Base-by-base conservation (phyloP, 1,140 invertebrate genomes). In the Paraescarpia echinospica region DNA sequence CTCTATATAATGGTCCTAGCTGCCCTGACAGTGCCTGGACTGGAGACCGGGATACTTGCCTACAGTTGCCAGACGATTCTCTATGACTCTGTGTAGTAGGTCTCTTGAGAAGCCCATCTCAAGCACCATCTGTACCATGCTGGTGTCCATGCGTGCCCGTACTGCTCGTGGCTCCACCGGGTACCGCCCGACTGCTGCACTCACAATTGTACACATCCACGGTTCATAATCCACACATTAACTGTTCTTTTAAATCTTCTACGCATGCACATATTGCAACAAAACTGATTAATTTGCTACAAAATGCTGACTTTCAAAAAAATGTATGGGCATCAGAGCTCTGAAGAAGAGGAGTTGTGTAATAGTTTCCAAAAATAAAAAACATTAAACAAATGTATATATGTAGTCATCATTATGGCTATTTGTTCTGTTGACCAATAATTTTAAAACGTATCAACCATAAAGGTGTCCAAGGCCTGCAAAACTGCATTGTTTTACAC, bases 61-160 rank as follows among this genome's bases (percentile, higher is more conserved):
- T 41, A 92, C 35, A 34, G 34, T 92, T 33, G 33, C 33, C 35
- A 92, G 91, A 27, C 91, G 35, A 59, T 51, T 48, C 51, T 92
- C 91, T 27, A 92, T 92, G 91, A 92, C 91, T 34, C 41, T 35
- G 35, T 48, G 35, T 18, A 92, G 34, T 6, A 92, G 33, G 9
- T 35, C 35, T 2, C 34, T 6, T 27, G 35, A 12, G n/a, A 22
- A 92, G 18, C 91, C 91, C 91, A 92, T 92, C 35, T 59, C 9
- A 2, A 92, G 34, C 34, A 92, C 91, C 33, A 34, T 92, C 22
- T 35, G 34, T 18, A 92, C 91, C 34, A 35, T 33, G 18, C 41
- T 48, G 12, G 91, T 92, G 91, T 92, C 91, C 91, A 92, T 51
- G 35, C 91, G 91, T 8, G 91, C 91, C 22, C 35, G 35, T 31